Evolutionary conservation across 2,113 vertebrate genomes (phyloP), one percentile per base, ranked within the genome.

Genomic region (Empidonax traillii): DNA sequence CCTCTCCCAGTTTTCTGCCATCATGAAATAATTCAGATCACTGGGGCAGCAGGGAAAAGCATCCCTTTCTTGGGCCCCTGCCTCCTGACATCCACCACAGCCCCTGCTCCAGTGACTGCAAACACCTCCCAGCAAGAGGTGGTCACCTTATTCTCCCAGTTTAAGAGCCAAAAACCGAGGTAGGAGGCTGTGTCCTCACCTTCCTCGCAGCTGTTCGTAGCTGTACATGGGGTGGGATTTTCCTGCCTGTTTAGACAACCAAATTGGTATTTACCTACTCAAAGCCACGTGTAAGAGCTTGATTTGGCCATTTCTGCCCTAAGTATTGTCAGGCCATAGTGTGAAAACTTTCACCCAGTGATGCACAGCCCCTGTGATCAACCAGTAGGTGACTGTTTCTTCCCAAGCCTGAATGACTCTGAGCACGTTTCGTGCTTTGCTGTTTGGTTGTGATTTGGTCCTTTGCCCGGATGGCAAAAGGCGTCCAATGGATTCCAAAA

Each of bases 11-110:
- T 87, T 83, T 96, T 95, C 56, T 90, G 59, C 94, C 94, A 89
- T 90, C 88, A 58, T 96, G 73, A 94, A 96, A 95, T 94, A 95
- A 96, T 92, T 90, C 69, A 90, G 41, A 80, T 94, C 12, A 3
- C 63, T 89, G 8, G 43, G 82, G 59, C 65, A 87, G 76, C 63
- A 79, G 78, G 47, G 83, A 78, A 95, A 95, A 78, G 14, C 77
- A 88, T 79, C 73, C 87, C 95, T 93, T 95, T 93, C 46, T 47
- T 0, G 52, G 89, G 85, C 83, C 88, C 84, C 81, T 78, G 33
- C 65, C 73, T 95, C 83, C 85, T 41, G n/a, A 52, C 28, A 87
- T 78, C 72, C 76, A 53, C 79, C 69, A 47, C 72, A 80, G 75
- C 23, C 75, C 72, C 85, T 39, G 49, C 41, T 79, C 31, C 69